These are phyloP conservation scores for Oreochromis tanganicae DNA, from an alignment of 2,113 vertebrate genomes.

Conservation along the genomic window DNA sequence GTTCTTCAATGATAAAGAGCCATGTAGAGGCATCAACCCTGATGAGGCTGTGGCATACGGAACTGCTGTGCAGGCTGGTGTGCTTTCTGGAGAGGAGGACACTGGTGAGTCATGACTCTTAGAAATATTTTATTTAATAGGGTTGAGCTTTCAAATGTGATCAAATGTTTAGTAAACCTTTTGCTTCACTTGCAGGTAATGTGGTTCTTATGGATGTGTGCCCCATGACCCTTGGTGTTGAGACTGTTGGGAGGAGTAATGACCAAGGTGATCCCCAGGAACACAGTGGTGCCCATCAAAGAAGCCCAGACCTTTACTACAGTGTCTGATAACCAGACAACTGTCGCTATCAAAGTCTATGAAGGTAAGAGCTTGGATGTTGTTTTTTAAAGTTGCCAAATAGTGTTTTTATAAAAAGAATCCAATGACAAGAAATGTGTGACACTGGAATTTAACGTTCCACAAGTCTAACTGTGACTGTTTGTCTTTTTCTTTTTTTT, in stretches of 20 bases:
- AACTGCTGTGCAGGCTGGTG: too few species aligned
- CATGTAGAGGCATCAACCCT: too few species aligned
- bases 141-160: too few species aligned
- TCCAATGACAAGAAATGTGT: not conserved
- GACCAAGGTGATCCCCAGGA: conserved; percentile 96
- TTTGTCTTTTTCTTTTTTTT: conserved; percentile 12
- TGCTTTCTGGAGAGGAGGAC: too few species aligned
- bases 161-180: too few species aligned
- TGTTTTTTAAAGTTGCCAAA: not conserved
- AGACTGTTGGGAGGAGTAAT: conserved; percentile 97
- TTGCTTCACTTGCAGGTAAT: too few species aligned
- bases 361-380: conserved; percentile 76
- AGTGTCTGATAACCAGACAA: conserved; percentile 95
- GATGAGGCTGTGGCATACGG: too few species aligned
- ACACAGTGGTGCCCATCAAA: conserved; percentile 94
- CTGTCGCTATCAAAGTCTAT: conserved; percentile 97
- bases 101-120: too few species aligned
- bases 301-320: conserved; percentile 98
- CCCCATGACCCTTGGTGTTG: conserved; percentile 89
- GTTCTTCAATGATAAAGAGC: too few species aligned
- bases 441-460: not conserved
- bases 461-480: not conserved
- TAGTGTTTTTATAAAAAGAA: conserved; percentile 21
- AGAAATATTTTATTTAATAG: too few species aligned
- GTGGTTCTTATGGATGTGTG: too few species aligned